A percentile compares a stretch with the other conserved stretches of the same genome.
Conservation (phyloP, 2,888 invertebrate species). For the Sminthurides aquaticus region DNA sequence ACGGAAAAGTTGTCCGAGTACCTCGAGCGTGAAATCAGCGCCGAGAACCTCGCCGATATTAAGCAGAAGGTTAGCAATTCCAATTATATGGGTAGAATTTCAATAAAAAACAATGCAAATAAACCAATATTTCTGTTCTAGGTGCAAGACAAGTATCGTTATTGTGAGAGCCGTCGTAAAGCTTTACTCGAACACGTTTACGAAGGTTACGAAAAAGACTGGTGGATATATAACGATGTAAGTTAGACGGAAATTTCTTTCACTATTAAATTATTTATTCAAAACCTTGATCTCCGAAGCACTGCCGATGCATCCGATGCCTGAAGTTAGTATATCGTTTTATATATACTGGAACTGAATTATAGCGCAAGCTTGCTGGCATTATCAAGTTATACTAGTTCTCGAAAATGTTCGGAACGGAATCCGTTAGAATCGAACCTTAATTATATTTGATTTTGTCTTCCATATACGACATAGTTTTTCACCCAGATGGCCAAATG, state of each 20-base stretch:
- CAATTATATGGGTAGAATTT: not conserved
- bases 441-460: no score
- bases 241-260: not conserved
- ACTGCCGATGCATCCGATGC: not conserved
- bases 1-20: constrained; percentile 96
- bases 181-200: constrained; percentile 94
- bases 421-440: no score
- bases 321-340: no score
- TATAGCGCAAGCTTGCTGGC: no score
- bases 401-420: no score
- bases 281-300: not conserved
- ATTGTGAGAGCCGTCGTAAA: constrained; percentile 94
- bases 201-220: constrained; percentile 97
- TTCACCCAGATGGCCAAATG: no score
- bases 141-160: constrained; percentile 56
- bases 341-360: not conserved
- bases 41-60: constrained; percentile 91
- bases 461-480: no score
- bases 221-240: constrained; percentile 78
- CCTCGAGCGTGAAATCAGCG: constrained; percentile 93
- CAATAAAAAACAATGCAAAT: not conserved
- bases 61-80: constrained; percentile 81
- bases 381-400: no score
- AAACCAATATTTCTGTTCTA: constrained; percentile 12
- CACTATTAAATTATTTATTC: not conserved